Percentiles rank a stretch among this genome's conserved stretches.
Conservation (phyloP, 2,113 vertebrate species). For the Leucoraja erinaceus region DNA sequence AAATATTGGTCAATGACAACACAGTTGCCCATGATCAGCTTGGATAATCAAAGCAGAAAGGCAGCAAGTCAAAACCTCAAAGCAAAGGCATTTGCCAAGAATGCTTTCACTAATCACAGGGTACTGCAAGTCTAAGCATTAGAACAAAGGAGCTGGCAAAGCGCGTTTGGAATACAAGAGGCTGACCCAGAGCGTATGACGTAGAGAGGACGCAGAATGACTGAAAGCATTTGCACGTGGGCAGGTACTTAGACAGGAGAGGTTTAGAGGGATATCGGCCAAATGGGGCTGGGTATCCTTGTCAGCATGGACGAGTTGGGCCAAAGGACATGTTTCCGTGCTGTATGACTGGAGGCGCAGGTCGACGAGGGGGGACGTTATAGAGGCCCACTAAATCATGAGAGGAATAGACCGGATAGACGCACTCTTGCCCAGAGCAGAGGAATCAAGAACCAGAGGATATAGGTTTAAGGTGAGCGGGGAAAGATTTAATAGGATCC, state of each 20-base stretch:
- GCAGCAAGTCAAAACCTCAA: neutral
- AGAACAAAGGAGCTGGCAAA: neutral
- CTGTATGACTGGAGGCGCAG: neutral
- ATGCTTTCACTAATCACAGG: neutral
- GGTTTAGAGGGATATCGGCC: no score
- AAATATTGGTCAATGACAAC: neutral
- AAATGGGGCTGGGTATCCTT: no score
- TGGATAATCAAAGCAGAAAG: neutral
- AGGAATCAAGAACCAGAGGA: no score
- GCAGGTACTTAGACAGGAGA: no score
- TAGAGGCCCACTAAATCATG: no score
- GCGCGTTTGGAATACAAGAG: neutral
- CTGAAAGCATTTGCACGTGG: neutral
- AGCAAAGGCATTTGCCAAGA: no score
- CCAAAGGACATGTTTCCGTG: neutral
- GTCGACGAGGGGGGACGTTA: neutral
- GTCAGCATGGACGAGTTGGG: neutral
- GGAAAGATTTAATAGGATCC: no score
- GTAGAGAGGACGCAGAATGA: neutral
- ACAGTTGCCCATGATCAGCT: neutral
- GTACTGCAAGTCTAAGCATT: no score
- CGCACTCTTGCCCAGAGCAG: no score
- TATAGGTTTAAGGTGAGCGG: no score
- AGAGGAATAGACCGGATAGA: no score
- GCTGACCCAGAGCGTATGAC: neutral